phyloP scores from a whole-genome alignment of 2,888 invertebrate genomes.

The Boloria euphrosyne region DNA sequence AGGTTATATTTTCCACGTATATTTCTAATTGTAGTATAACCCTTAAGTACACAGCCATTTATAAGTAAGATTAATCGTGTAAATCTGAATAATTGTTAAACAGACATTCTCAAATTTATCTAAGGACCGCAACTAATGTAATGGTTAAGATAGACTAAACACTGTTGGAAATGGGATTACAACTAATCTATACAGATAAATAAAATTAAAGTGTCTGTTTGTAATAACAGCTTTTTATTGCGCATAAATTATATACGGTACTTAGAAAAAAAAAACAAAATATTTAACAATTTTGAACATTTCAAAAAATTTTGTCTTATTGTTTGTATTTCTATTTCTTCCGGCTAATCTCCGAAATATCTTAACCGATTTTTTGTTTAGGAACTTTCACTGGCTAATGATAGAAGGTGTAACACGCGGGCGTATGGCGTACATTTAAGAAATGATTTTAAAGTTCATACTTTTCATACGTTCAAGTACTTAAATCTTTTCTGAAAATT shows the following conservation, averaged over 20 bases:
- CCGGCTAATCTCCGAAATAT: no score
- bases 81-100: constrained; percentile 23
- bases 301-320: no score
- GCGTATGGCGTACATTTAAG: no score
- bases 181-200: background rate
- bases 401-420: no score
- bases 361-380: no score
- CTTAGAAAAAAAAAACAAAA: background rate
- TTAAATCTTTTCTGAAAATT: no score
- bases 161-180: constrained; percentile 36
- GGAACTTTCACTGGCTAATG: no score
- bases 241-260: background rate
- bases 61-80: constrained; percentile 28
- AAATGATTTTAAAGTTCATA: no score
- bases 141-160: constrained; percentile 32
- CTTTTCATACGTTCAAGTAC: no score
- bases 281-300: no score
- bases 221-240: background rate
- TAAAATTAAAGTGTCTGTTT: background rate
- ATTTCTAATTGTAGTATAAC: background rate
- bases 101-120: constrained; percentile 36
- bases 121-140: constrained; percentile 43
- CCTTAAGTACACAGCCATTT: constrained; percentile 11
- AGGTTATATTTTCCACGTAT: no score
- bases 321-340: no score